Base-by-base conservation (phyloP, 2,113 vertebrate genomes). In the Pachycephala philippinensis region DNA sequence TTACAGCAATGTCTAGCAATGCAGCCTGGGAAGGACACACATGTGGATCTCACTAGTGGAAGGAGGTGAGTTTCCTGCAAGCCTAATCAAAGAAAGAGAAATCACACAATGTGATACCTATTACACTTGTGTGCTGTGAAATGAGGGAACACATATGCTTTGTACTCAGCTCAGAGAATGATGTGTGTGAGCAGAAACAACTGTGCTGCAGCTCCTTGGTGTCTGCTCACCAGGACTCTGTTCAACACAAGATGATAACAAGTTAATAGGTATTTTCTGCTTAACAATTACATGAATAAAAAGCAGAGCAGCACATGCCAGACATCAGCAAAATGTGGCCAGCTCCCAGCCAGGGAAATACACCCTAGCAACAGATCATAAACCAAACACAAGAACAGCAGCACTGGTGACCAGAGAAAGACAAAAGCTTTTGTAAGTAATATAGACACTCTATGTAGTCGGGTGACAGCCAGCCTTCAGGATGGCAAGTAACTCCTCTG, bases 201-300 rank as follows among this genome's bases (percentile, higher is more conserved):
- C 92, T 94, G 77, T 63, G 75, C 74, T 91, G 59, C 91, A 93
- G 82, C 85, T 84, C 86, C 89, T 81, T 16, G 1, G 44, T 89
- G 82, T 94, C 89, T 94, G 78, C 85, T 96, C 87, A 54, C 87
- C 84, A 88, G 92, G 90, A 72, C 31, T 52, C 69, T 93, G 76
- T 19, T 88, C 91, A 87, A 33, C 33, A 47, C 33, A 17, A 86
- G 85, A 96, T 89, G 96, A 97, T 95, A 97, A 94, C 90, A 94
- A 95, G 89, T 37, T 96, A 94, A 94, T 96, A 96, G 90, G 92
- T 94, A 96, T 96, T 97, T 97, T 94, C 95, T 95, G 82, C 89
- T 84, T 53, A 80, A 87, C 59, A 70, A 68, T 95, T 92, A 95
- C 60, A 89, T 80, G 64, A 95, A 94, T 75, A 89, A 68, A 95